These are phyloP conservation scores for Drosophila acutilabella DNA, from an alignment of 2,888 invertebrate genomes.

Conservation along the genomic window DNA sequence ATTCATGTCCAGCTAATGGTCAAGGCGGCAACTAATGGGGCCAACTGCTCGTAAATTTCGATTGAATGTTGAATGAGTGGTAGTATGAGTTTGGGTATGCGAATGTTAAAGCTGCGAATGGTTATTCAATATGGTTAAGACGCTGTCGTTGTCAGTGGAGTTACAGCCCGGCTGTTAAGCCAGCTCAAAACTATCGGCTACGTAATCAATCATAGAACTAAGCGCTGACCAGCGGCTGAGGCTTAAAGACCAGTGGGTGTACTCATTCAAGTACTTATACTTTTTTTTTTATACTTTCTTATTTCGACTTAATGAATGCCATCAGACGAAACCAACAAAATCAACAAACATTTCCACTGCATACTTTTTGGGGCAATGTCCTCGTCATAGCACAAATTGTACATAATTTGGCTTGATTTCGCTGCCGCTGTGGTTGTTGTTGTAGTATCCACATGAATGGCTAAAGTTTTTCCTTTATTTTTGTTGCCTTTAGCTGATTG, in stretches of 20 bases:
- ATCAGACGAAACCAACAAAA: conserved; percentile 35
- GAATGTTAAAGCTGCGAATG: conserved; percentile 56
- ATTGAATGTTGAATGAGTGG: conserved; percentile 3
- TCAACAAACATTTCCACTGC: conserved; percentile 62
- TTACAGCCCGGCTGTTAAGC: conserved; percentile 43
- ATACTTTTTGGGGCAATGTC: conserved; percentile 80
- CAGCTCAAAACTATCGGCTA: conserved; percentile 37
- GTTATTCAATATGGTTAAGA: conserved; percentile 59
- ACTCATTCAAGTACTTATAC: not conserved
- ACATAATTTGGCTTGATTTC: conserved; percentile 75
- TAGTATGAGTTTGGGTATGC: not conserved
- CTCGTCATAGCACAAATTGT: conserved; percentile 69
- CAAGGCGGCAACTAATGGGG: conserved; percentile 31
- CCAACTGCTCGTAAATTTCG: conserved; percentile 58
- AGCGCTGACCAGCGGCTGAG: conserved; percentile 50
- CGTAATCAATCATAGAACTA: conserved; percentile 69
- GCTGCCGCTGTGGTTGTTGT: conserved; percentile 40
- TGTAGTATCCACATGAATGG: conserved; percentile 44
- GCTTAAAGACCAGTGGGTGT: conserved; percentile 30
- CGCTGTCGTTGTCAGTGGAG: conserved; percentile 4
- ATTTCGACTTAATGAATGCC: conserved; percentile 71
- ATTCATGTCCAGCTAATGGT: conserved; percentile 60
- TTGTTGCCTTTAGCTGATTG: conserved; percentile 37
- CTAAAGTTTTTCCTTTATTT: conserved; percentile 39
- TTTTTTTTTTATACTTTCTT: not conserved